Conservation (phyloP, 2,888 invertebrate genomes). For the Pharmacophagus antenor region DNA sequence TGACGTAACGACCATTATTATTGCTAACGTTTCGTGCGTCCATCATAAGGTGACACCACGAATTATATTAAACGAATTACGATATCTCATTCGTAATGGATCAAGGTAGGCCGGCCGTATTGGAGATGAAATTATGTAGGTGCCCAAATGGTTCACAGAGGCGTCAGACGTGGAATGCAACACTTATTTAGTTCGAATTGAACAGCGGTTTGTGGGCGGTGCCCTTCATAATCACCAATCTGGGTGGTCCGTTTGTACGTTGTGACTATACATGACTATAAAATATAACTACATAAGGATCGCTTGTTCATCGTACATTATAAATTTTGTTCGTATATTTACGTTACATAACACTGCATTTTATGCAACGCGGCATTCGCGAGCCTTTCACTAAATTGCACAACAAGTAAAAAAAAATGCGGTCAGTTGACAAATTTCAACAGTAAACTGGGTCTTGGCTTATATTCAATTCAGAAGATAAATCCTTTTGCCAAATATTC, state of each 20-base stretch:
- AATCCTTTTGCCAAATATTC: slow-evolving; percentile 30
- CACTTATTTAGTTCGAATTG: slow-evolving; percentile 64
- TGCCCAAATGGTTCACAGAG: slow-evolving; percentile 51
- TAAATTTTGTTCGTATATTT: neutral
- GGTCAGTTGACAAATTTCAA: slow-evolving; percentile 11
- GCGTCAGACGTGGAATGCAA: slow-evolving; percentile 41
- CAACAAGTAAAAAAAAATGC: slow-evolving; percentile 9
- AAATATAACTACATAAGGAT: slow-evolving; percentile 44
- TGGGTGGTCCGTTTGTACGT: slow-evolving; percentile 63
- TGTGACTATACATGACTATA: slow-evolving; percentile 53
- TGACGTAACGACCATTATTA: slow-evolving; percentile 40
- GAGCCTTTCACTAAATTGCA: neutral
- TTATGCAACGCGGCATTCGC: neutral
- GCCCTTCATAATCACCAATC: slow-evolving; percentile 51
- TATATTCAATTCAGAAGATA: slow-evolving; percentile 16
- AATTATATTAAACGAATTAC: neutral
- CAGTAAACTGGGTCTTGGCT: slow-evolving; percentile 30
- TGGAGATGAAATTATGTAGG: slow-evolving; percentile 50
- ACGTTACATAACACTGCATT: neutral
- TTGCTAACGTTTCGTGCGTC: slow-evolving; percentile 34
- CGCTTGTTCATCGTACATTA: neutral
- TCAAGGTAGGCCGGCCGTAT: slow-evolving; percentile 37
- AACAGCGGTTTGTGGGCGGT: slow-evolving; percentile 64
- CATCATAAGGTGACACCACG: slow-evolving; percentile 36
- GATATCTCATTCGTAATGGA: slow-evolving; percentile 23